These are phyloP conservation scores for Dioctria rufipes DNA, from an alignment of 2,888 invertebrate species.

Conservation along the genomic window DNA sequence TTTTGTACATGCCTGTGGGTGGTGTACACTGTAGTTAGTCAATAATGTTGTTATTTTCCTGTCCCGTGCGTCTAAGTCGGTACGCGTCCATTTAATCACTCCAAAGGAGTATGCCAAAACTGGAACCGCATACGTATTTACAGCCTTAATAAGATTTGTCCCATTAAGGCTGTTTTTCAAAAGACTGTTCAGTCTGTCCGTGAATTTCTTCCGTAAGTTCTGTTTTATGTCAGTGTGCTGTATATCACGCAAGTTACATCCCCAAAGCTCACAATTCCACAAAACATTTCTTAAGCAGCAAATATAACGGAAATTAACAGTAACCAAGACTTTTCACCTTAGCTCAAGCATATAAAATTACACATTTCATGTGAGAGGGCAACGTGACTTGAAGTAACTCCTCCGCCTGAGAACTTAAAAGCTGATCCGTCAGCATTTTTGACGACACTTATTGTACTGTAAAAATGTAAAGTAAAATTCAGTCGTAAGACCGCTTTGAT, in stretches of 20 bases:
- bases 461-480: background rate
- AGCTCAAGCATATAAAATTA: no score
- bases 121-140: background rate
- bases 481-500: no score
- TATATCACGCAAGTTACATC: no score
- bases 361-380: no score
- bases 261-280: no score
- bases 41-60: constrained; percentile 10
- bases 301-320: no score
- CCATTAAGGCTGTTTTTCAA: background rate
- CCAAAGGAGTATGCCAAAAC: background rate
- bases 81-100: background rate
- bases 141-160: constrained; percentile 5
- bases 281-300: no score
- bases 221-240: no score
- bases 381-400: background rate
- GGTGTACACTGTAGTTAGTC: constrained; percentile 19
- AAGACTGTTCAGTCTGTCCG: no score
- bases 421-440: no score
- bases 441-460: constrained; percentile 14
- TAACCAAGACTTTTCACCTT: no score
- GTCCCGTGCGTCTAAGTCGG: background rate
- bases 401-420: background rate
- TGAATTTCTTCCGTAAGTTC: no score
- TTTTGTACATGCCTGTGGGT: constrained; percentile 27